Evolutionary conservation across 2,113 vertebrate genomes (phyloP).

Genomic region (Sturnus vulgaris): DNA sequence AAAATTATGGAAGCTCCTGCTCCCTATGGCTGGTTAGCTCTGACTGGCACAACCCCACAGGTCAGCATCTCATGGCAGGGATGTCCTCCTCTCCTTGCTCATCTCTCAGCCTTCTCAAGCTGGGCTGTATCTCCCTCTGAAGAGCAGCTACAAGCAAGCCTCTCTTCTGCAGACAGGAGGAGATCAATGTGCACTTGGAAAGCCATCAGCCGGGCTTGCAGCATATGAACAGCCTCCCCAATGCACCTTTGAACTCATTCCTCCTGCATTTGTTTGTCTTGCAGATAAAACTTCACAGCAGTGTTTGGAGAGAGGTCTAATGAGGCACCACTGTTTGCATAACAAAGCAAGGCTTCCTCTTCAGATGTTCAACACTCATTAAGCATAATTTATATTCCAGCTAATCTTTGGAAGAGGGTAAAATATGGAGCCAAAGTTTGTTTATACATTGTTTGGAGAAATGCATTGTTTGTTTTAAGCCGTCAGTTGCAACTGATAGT

Average conservation of each 20-base stretch:
- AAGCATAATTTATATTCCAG: constrained; percentile 51
- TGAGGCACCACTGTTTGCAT: constrained; percentile 55
- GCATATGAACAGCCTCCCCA: not conserved
- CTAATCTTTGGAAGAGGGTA: constrained; percentile 47
- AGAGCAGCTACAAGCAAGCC: not conserved
- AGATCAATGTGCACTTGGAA: constrained; percentile 40
- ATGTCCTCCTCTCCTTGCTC: not conserved
- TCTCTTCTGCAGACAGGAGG: not conserved
- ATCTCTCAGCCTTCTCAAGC: not conserved
- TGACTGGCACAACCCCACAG: not conserved
- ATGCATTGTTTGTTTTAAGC: constrained; percentile 72
- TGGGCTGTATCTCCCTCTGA: not conserved
- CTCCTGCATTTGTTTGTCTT: constrained; percentile 69
- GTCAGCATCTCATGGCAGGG: not conserved
- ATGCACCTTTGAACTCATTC: constrained; percentile 44
- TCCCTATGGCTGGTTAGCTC: not conserved
- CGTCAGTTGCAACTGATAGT: constrained; percentile 49
- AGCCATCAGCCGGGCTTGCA: not conserved
- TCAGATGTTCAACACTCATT: constrained; percentile 43
- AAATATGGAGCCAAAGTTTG: constrained; percentile 51
- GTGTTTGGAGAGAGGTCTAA: constrained; percentile 55
- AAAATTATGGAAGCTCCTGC: not conserved
- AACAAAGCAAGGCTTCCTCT: constrained; percentile 50
- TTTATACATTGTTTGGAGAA: constrained; percentile 74
- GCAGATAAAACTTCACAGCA: constrained; percentile 65